phyloP scores from a whole-genome alignment of 2,888 invertebrate species.

The Pteria penguin region DNA sequence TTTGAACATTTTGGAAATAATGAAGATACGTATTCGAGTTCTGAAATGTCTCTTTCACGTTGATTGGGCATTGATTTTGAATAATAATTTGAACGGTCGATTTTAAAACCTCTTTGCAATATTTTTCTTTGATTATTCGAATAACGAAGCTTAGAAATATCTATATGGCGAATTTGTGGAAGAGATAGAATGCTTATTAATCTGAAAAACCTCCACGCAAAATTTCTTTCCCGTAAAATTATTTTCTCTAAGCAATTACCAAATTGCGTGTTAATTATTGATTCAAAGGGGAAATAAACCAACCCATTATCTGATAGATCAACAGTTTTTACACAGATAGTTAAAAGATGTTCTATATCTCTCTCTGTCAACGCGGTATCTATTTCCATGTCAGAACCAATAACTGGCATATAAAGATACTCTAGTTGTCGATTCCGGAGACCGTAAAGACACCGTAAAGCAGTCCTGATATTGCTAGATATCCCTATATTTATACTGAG shows the following conservation, averaged over 20 bases:
- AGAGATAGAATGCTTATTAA: not conserved
- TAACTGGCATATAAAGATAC: not conserved
- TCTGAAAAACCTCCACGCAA: not conserved
- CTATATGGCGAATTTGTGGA: not conserved
- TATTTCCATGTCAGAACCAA: not conserved
- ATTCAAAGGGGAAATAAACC: not conserved
- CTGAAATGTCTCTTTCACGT: not conserved
- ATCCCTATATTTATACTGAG: not conserved
- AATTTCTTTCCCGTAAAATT: not conserved
- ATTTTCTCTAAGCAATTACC: not conserved
- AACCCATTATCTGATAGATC: not conserved
- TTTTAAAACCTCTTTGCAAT: not conserved
- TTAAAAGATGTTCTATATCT: not conserved
- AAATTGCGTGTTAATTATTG: not conserved
- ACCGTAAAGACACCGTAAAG: not conserved
- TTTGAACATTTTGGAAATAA: no score
- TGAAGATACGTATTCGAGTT: no score
- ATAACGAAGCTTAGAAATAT: not conserved
- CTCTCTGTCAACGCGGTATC: not conserved
- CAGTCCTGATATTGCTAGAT: not conserved
- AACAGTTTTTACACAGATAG: not conserved
- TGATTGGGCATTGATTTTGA: not conserved
- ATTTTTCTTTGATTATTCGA: not conserved
- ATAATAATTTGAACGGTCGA: no score
- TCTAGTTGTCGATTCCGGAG: not conserved